phyloP scores from a whole-genome alignment of 2,113 vertebrate species.

The Origma solitaria region DNA sequence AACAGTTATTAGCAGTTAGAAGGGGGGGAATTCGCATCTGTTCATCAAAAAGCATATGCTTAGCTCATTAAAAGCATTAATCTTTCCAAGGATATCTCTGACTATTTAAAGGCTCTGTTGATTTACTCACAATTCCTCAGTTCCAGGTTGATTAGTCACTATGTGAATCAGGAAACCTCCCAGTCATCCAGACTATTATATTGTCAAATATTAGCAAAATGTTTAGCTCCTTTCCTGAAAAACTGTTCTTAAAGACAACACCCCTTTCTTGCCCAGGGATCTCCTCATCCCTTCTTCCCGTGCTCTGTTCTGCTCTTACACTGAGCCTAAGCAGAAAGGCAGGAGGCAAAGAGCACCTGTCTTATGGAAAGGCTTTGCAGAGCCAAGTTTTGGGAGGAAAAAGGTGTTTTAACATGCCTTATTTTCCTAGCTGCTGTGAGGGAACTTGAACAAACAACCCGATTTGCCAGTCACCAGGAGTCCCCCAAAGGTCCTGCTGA shows the following conservation, averaged over 20 bases:
- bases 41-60: constrained; percentile 29
- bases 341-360: neutral
- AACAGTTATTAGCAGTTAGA: neutral
- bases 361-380: neutral
- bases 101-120: constrained; percentile 16
- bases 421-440: neutral
- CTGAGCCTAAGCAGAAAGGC: neutral
- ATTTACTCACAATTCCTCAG: neutral
- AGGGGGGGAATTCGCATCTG: neutral
- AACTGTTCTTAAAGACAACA: neutral
- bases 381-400: accelerated
- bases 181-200: neutral
- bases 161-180: neutral
- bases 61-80: constrained; percentile 19
- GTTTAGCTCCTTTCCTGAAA: neutral
- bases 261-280: neutral
- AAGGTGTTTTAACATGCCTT: neutral
- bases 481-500: neutral
- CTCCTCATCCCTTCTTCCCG: neutral
- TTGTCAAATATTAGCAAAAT: neutral
- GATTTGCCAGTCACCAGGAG: neutral
- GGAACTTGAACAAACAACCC: neutral
- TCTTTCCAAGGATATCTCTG: neutral
- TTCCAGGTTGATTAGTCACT: constrained; percentile 3
- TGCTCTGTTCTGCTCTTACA: neutral